phyloP scores from a whole-genome alignment of 2,888 invertebrate genomes.

The Lymantria dispar region DNA sequence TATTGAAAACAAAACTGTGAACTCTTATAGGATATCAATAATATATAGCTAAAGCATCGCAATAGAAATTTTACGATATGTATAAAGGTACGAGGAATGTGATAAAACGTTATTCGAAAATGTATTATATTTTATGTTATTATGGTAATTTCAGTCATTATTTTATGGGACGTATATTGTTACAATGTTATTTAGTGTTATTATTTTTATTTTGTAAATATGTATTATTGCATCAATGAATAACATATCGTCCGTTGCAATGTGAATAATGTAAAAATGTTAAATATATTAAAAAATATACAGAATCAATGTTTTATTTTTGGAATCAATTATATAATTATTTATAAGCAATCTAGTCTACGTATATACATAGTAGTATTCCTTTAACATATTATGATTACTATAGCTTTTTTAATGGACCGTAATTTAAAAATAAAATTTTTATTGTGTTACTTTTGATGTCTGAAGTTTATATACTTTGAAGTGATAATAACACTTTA shows the following conservation, averaged over 20 bases:
- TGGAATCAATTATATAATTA: conserved; percentile 6
- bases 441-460: too few species aligned
- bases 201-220: conserved; percentile 45
- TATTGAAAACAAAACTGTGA: conserved; percentile 19
- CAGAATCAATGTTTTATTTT: conserved; percentile 29
- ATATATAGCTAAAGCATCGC: conserved; percentile 43
- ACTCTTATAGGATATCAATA: conserved; percentile 33
- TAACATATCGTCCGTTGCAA: conserved; percentile 29
- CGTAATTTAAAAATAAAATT: too few species aligned
- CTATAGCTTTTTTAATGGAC: too few species aligned
- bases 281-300: conserved; percentile 21
- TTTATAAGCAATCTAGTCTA: not conserved
- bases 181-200: conserved; percentile 58
- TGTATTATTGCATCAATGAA: conserved; percentile 40
- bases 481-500: too few species aligned
- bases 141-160: conserved; percentile 64
- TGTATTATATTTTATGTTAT: conserved; percentile 40
- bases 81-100: conserved; percentile 48
- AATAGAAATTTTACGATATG: conserved; percentile 49
- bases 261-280: conserved; percentile 24
- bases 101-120: conserved; percentile 49
- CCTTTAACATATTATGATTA: too few species aligned
- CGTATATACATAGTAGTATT: too few species aligned
- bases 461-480: too few species aligned
- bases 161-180: conserved; percentile 51